Evolutionary conservation across 2,888 invertebrate species (phyloP).

Genomic region (Himalopsyche kuldschensis): DNA sequence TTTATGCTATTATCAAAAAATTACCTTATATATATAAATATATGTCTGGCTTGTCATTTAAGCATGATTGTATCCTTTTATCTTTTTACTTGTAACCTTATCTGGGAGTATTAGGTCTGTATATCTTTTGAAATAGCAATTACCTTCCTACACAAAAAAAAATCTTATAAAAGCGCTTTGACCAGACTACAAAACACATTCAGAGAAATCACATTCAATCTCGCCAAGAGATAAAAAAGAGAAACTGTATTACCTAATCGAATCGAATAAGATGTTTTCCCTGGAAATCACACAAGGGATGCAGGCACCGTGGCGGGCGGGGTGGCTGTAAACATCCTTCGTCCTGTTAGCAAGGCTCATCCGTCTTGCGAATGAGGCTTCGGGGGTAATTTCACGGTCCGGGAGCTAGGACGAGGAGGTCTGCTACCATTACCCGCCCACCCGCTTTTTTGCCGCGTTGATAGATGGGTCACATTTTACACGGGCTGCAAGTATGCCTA

Average conservation of each 20-base stretch:
- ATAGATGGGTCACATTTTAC: conserved; percentile 39
- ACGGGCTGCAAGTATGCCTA: conserved; percentile 30
- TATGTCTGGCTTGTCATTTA: too few relatives aligned
- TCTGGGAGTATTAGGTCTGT: neutral
- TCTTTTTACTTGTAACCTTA: neutral
- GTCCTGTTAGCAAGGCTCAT: conserved; percentile 38
- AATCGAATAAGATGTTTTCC: conserved; percentile 39
- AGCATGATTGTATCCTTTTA: too few relatives aligned
- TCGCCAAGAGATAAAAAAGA: conserved; percentile 13
- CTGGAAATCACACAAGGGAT: neutral
- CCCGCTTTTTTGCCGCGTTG: conserved; percentile 13
- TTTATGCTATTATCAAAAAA: too few relatives aligned
- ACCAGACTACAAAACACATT: conserved; percentile 13
- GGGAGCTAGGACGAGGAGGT: conserved; percentile 23
- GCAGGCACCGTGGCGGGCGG: neutral
- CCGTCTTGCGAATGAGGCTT: conserved; percentile 40
- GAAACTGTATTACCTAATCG: conserved; percentile 35
- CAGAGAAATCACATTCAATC: conserved; percentile 21
- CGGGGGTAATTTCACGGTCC: conserved; percentile 40
- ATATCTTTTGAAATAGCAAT: neutral
- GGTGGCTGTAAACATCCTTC: conserved; percentile 33
- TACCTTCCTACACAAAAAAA: neutral
- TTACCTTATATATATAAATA: too few relatives aligned
- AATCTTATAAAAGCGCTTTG: neutral
- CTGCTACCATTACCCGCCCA: neutral